Evolutionary conservation across 2,113 vertebrate genomes (phyloP), one percentile per base, ranked within the genome.

Genomic region (Limanda limanda): DNA sequence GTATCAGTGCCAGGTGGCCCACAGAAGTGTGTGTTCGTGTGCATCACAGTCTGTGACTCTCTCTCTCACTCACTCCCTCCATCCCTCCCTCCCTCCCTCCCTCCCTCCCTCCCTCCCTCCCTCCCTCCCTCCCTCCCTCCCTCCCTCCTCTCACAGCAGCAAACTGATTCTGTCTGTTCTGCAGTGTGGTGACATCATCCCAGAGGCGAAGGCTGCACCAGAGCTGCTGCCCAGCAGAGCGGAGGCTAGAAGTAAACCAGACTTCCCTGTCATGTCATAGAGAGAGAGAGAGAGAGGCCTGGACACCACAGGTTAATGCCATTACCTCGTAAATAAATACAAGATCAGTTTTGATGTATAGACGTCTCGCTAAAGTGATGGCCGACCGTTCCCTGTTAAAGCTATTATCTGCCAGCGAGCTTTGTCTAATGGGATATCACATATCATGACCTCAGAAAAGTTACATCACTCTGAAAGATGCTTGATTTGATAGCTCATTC

Each of bases 251-350:
- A 54, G 67, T 67, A 95, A 93, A 52, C 94, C 95, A 57, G 5
- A n/a, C 20, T 96, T 95, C 87, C 97, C 96, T 0, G 91, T 98
- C 42, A 93, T 98, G 96, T 94, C 78, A 93, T 97, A n/a, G 97
- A 20, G 21, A 99, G 67, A 40, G 37, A 40, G 37, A 27, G 3
- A 42, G 40, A 42, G 40, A 13, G 98, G 97, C 13, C 92, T 99
- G 89, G 97, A 99, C 88, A 97, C 97, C 88, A 98, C 98, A 67
- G 98, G 98, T 99, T 84, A 91, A 85, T 87, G 62, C 42, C 74
- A 89, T 91, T 87, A 90, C 67, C 52, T 80, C 74, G 71, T 82
- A 79, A 90, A 83, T 87, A 86, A 87, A 86, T 74, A 86, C 25
- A 58, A 71, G 76, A 81, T 72, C 60, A 47, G 77, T 67, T 47